Base-by-base conservation (phyloP, 2,113 vertebrate genomes). In the Labeo rohita region DNA sequence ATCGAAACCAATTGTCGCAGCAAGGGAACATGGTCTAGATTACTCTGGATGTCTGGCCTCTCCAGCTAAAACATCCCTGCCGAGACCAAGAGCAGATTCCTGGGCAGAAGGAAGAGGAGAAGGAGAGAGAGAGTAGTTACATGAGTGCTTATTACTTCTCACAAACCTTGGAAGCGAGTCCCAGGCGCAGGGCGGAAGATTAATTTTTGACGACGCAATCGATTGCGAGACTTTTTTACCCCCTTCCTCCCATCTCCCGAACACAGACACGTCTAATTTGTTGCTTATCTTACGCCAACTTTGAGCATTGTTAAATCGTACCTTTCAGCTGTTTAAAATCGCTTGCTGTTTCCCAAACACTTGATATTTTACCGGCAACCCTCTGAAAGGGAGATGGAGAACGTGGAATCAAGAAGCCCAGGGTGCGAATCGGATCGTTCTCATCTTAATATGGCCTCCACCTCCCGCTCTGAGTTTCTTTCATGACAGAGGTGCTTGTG, bases 281-380 rank as follows among this genome's bases (percentile, higher is more conserved):
- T 95, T 96, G 96, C 96, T 97, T 96, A 97, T 96, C 95, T 96
- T 95, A 92, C 93, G 94, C 94, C 95, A 95, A 97, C 95, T 97
- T 96, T 91, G 93, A 96, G 95, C 96, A 96, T 97, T 96, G 96
- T 96, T 97, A 97, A 97, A 97, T 97, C 95, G 96, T 95, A 96
- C 95, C 96, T 97, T 96, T 97, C 95, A 97, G 96, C 95, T 95
- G 93, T 97, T 97, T 98, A 96, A 97, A 97, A 97, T 96, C 86
- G 94, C 87, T 89, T 93, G 90, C 91, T 93, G 90, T 94, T 94
- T 90, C 92, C 94, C 92, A 76, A 91, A 94, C 94, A 94, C 95
- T 88, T 87, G 52, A 82, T 83, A 75, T 76, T 80, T 90, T 79
- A 80, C 87, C 72, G 43, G 39, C 54, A 34, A 54, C 15, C 15